Conservation (phyloP, 2,888 invertebrate species). For the Melieria picta region DNA sequence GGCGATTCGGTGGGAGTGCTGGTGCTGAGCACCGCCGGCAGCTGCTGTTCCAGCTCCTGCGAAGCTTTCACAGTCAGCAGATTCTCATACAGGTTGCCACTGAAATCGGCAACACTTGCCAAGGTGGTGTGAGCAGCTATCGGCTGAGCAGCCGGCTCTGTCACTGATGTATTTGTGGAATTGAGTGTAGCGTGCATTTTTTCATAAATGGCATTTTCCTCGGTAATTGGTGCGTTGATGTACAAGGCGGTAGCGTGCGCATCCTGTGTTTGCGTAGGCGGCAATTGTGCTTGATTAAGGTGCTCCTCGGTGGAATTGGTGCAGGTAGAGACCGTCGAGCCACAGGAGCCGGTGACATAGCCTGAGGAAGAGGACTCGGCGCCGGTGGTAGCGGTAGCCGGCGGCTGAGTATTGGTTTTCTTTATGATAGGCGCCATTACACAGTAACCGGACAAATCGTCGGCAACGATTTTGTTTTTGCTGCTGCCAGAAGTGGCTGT, state of each 20-base stretch:
- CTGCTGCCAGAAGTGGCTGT: slow-evolving; percentile 42
- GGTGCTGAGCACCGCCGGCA: slow-evolving; percentile 49
- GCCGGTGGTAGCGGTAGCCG: slow-evolving; percentile 36
- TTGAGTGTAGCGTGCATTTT: slow-evolving; percentile 51
- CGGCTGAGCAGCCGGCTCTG: neutral
- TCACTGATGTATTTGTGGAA: slow-evolving; percentile 20
- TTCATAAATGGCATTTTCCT: slow-evolving; percentile 59
- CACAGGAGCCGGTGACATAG: slow-evolving; percentile 56
- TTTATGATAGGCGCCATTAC: slow-evolving; percentile 63
- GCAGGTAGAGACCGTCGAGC: slow-evolving; percentile 50
- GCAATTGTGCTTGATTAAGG: neutral
- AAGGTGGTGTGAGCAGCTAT: neutral
- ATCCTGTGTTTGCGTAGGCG: slow-evolving; percentile 34
- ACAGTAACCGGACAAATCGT: slow-evolving; percentile 64
- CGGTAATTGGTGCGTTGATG: slow-evolving; percentile 31
- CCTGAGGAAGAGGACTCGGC: slow-evolving; percentile 57
- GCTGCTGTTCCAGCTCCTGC: slow-evolving; percentile 53
- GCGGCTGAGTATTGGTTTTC: slow-evolving; percentile 39
- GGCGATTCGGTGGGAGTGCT: slow-evolving; percentile 59
- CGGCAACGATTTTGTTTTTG: slow-evolving; percentile 56
- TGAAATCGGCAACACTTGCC: slow-evolving; percentile 40
- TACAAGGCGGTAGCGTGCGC: slow-evolving; percentile 42
- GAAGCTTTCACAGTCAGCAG: slow-evolving; percentile 57
- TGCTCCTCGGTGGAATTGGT: slow-evolving; percentile 44
- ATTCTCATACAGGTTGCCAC: slow-evolving; percentile 61